A percentile compares a stretch with the other conserved stretches of the same genome.
These are phyloP conservation scores for Solen grandis DNA, from an alignment of 1,140 invertebrate species.

Conservation along the genomic window DNA sequence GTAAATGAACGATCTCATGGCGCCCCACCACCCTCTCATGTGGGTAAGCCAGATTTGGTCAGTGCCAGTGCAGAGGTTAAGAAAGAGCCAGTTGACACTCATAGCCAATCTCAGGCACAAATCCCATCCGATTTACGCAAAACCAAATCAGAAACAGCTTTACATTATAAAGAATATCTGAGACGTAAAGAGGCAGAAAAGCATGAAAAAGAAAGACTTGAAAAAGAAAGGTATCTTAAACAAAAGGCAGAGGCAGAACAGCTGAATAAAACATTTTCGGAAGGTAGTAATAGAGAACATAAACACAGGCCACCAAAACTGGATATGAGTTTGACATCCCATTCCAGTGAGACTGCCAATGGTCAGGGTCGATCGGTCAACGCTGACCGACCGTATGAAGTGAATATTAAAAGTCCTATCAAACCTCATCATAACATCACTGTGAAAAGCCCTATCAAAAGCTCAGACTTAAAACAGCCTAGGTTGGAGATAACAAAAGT, in stretches of 20 bases:
- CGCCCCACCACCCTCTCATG: background rate
- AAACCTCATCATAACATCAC: conserved; percentile 55
- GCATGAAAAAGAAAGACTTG: conserved; percentile 33
- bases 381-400: conserved; percentile 35
- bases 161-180: conserved; percentile 43
- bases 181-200: conserved; percentile 28
- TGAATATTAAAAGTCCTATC: conserved; percentile 54
- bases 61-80: no score
- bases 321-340: conserved; percentile 41
- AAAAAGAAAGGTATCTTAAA: conserved; percentile 1
- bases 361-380: background rate
- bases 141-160: conserved; percentile 41
- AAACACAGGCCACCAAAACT: conserved; percentile 50
- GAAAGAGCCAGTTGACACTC: background rate
- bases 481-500: conserved; percentile 53
- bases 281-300: conserved; percentile 4
- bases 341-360: conserved; percentile 6
- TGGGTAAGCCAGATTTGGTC: no score
- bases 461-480: conserved; percentile 49
- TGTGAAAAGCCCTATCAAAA: conserved; percentile 57
- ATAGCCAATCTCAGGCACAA: background rate
- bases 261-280: conserved; percentile 42
- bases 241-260: conserved; percentile 14
- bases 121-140: background rate
- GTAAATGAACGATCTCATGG: conserved; percentile 22